These are phyloP conservation scores for Omphaloscelis lunosa DNA, from an alignment of 2,888 invertebrate genomes.

Conservation along the genomic window DNA sequence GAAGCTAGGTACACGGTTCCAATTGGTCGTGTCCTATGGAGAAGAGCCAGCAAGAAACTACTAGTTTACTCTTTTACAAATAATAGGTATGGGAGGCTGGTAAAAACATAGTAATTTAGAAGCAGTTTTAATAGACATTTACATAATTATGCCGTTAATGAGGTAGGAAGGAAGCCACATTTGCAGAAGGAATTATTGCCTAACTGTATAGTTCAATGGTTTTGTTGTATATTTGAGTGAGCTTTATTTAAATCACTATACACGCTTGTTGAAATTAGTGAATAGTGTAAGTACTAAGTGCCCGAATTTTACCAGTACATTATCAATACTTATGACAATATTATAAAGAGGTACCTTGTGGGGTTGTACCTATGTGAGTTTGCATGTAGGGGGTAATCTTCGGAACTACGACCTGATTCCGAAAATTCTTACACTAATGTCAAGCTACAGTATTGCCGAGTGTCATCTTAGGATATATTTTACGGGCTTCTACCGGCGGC, in stretches of 20 bases:
- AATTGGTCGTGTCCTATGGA: neutral
- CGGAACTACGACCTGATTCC: no score
- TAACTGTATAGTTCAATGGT: no score
- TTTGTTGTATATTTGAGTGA: neutral
- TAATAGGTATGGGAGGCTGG: neutral
- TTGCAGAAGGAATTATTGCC: no score
- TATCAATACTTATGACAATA: neutral
- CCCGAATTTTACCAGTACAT: neutral
- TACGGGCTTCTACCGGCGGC: no score
- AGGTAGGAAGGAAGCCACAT: neutral
- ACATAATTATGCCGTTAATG: neutral
- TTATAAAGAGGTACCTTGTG: neutral
- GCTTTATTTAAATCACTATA: neutral
- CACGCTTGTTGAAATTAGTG: no score
- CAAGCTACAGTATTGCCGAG: neutral
- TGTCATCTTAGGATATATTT: neutral
- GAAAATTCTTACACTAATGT: neutral
- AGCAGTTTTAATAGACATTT: neutral
- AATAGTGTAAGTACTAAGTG: neutral
- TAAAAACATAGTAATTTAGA: neutral
- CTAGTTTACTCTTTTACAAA: neutral
- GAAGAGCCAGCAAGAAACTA: neutral
- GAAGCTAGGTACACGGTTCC: neutral
- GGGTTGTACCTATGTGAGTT: neutral
- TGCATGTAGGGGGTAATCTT: neutral